phyloP scores from a whole-genome alignment of 2,888 invertebrate species.

The Apomyelois bistriatella region DNA sequence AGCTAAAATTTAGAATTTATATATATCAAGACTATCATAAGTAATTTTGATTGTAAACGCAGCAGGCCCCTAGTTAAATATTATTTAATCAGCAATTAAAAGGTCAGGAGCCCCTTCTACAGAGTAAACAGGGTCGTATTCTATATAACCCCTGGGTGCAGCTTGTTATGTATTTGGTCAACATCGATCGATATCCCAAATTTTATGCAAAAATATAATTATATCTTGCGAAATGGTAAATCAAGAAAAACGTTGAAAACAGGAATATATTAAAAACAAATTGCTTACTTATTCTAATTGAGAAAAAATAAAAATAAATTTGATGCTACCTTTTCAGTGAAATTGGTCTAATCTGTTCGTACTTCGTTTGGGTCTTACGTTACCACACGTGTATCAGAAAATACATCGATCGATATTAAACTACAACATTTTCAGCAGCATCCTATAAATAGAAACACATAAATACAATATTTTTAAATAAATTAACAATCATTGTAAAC shows the following conservation, averaged over 20 bases:
- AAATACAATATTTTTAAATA: not conserved
- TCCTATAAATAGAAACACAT: not conserved
- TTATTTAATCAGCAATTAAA: no score
- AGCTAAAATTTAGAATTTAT: no score
- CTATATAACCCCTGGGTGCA: conserved; percentile 8
- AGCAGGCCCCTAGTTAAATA: not conserved
- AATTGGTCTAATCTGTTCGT: not conserved
- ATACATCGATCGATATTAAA: not conserved
- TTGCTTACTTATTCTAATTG: no score
- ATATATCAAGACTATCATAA: no score
- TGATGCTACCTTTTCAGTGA: no score
- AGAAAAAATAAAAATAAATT: no score
- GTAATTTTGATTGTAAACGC: not conserved
- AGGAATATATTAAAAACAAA: no score
- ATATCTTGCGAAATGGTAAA: no score
- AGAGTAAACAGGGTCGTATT: conserved; percentile 12
- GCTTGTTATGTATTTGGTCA: not conserved
- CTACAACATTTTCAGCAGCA: not conserved
- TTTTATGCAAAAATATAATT: no score
- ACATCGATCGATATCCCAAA: not conserved
- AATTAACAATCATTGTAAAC: conserved; percentile 2
- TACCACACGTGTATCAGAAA: not conserved
- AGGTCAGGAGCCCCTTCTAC: not conserved
- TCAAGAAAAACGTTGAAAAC: no score
- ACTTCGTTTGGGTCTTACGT: not conserved